Evolutionary conservation across 2,888 invertebrate species (phyloP).

Genomic region (Pteria penguin): DNA sequence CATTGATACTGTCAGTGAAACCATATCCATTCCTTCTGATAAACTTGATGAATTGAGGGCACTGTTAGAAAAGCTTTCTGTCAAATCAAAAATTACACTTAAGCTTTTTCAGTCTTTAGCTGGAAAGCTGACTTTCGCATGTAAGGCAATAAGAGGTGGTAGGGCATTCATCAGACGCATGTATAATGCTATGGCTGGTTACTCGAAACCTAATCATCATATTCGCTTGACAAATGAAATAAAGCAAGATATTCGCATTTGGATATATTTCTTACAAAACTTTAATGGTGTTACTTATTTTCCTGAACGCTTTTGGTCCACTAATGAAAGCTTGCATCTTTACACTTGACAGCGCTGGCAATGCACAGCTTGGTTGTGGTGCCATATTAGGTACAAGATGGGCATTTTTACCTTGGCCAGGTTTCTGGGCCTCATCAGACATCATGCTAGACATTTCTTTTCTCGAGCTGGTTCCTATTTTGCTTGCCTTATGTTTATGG

Average conservation of each 20-base stretch:
- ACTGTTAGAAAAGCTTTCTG: neutral
- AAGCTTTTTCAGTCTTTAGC: constrained; percentile 35
- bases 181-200: constrained; percentile 30
- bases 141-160: constrained; percentile 30
- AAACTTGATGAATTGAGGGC: constrained; percentile 6
- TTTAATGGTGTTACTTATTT: neutral
- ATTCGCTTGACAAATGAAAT: neutral
- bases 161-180: constrained; percentile 36
- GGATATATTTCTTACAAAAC: neutral
- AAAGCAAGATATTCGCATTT: neutral
- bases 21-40: constrained; percentile 13
- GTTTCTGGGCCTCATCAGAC: too few relatives aligned
- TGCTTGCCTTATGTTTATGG: neutral
- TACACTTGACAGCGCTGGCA: neutral
- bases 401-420: neutral
- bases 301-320: too few relatives aligned
- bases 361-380: neutral
- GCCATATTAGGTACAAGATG: neutral
- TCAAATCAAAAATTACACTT: constrained; percentile 17
- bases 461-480: neutral
- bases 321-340: too few relatives aligned
- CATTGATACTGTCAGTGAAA: constrained; percentile 22
- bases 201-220: constrained; percentile 33
- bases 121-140: constrained; percentile 25
- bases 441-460: neutral